Evolutionary conservation across 2,888 invertebrate species (phyloP).

Genomic region (Busseola fusca): DNA sequence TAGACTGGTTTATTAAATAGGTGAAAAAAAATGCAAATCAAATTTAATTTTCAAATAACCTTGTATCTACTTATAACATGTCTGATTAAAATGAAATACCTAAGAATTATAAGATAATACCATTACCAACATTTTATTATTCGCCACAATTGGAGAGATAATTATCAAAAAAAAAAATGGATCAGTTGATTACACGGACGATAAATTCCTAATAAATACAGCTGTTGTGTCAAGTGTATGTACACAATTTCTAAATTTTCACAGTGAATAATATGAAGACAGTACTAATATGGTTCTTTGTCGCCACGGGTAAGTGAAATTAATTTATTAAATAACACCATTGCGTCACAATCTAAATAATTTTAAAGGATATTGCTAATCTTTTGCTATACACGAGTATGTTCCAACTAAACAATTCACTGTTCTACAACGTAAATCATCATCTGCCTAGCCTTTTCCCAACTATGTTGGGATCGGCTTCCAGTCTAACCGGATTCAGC

Average conservation of each 20-base stretch:
- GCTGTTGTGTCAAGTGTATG: neutral
- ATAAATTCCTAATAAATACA: conserved; percentile 48
- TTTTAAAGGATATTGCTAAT: neutral
- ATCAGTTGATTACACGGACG: conserved; percentile 12
- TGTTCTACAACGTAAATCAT: too few relatives aligned
- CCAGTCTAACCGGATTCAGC: too few relatives aligned
- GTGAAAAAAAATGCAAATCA: neutral
- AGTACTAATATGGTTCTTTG: conserved; percentile 26
- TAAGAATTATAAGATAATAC: conserved; percentile 19
- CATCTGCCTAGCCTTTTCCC: too few relatives aligned
- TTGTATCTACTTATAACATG: neutral
- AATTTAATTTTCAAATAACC: neutral
- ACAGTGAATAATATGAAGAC: conserved; percentile 40
- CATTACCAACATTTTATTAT: conserved; percentile 4
- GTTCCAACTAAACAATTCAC: too few relatives aligned
- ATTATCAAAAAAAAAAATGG: conserved; percentile 12
- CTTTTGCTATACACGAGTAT: neutral
- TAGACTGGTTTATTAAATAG: too few relatives aligned
- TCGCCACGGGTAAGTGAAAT: conserved; percentile 44
- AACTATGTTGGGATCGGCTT: too few relatives aligned
- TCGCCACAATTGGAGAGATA: neutral
- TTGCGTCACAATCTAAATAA: too few relatives aligned
- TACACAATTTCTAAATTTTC: conserved; percentile 13
- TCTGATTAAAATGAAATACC: neutral
- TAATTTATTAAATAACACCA: neutral